These are phyloP conservation scores for Phataginus tricuspis DNA, from an alignment of 2,797 vertebrate species.

Conservation along the genomic window DNA sequence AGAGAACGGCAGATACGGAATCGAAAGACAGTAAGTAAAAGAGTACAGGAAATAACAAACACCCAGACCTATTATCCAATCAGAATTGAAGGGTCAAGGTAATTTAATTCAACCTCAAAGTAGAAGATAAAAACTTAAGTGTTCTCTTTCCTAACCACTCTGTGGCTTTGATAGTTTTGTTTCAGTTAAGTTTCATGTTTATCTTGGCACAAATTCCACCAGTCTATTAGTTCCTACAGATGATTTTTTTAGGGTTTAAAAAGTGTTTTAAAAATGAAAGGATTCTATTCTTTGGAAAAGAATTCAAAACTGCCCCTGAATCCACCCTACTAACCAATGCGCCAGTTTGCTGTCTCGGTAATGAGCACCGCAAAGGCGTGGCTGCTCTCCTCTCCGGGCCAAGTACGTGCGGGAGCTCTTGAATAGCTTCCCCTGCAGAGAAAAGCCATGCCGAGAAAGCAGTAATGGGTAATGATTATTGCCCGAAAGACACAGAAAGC, in stretches of 20 bases:
- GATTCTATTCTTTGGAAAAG: slow-evolving; percentile 16
- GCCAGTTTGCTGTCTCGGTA: neutral
- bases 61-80: neutral
- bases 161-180: neutral
- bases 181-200: slow-evolving; percentile 8
- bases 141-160: neutral
- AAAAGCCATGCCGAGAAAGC: slow-evolving; percentile 35
- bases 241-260: neutral
- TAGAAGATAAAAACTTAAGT: neutral
- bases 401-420: neutral
- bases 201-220: neutral
- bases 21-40: neutral
- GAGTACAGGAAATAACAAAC: neutral
- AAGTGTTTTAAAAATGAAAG: slow-evolving; percentile 36
- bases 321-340: neutral
- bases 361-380: neutral
- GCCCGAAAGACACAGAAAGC: neutral
- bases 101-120: neutral
- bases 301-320: slow-evolving; percentile 8
- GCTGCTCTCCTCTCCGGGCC: neutral
- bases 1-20: neutral
- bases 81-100: neutral
- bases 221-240: slow-evolving; percentile 10
- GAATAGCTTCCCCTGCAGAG: neutral
- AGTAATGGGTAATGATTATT: neutral